Evolutionary conservation across 2,113 vertebrate species (phyloP).

Genomic region (Dromiciops gliroides): DNA sequence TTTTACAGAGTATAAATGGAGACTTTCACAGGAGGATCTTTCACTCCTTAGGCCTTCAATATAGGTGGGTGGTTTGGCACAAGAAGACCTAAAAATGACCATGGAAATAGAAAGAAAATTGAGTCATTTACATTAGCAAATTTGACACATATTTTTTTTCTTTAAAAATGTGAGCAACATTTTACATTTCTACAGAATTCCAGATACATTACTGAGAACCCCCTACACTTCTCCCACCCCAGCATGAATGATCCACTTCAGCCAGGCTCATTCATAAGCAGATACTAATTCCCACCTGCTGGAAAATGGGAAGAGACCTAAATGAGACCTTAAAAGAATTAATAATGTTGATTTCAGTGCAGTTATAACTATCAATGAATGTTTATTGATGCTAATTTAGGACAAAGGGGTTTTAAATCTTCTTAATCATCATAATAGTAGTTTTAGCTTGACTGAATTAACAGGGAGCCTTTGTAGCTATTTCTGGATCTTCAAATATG

Average conservation of each 20-base stretch:
- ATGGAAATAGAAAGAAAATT: not conserved
- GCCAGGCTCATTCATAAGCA: not conserved
- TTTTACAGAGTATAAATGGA: not conserved
- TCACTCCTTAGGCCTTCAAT: not conserved
- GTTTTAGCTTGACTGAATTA: not conserved
- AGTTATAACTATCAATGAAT: not conserved
- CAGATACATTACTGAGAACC: not conserved
- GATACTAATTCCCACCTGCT: not conserved
- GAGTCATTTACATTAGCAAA: not conserved
- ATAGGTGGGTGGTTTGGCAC: too few relatives aligned
- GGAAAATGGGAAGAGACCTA: not conserved
- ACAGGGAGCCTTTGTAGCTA: not conserved
- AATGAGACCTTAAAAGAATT: not conserved
- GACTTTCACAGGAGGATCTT: not conserved
- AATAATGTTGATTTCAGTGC: not conserved
- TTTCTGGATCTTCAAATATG: not conserved
- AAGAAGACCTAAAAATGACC: not conserved
- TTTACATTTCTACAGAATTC: not conserved
- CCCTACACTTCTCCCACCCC: too few relatives aligned
- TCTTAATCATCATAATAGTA: not conserved
- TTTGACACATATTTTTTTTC: not conserved
- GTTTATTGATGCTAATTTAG: not conserved
- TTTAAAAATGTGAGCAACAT: not conserved
- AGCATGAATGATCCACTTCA: not conserved
- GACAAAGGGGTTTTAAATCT: not conserved